Conservation (phyloP, 2,113 vertebrate species). For the Callorhinus ursinus region DNA sequence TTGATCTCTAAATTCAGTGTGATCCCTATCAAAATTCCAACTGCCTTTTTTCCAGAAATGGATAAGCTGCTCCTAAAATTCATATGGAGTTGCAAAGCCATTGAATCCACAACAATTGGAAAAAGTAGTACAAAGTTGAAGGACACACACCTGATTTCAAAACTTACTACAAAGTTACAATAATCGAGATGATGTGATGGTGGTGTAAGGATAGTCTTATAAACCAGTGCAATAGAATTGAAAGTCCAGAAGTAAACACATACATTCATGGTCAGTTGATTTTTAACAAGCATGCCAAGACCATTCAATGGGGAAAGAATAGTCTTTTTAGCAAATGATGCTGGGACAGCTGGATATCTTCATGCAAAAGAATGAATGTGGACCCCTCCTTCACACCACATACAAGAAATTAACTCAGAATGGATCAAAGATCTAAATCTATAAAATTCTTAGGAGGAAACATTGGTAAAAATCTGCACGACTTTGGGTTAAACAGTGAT, state of each 20-base stretch:
- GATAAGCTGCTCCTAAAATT: background rate
- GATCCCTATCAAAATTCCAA: background rate
- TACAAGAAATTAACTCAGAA: background rate
- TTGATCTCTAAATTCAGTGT: background rate
- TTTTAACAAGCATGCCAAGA: background rate
- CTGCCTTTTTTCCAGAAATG: background rate
- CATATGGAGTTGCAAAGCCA: background rate
- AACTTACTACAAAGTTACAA: background rate
- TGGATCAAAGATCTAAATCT: constrained; percentile 19
- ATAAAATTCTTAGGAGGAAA: constrained; percentile 15
- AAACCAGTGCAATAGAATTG: background rate
- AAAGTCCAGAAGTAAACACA: background rate
- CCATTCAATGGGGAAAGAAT: background rate
- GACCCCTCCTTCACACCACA: background rate
- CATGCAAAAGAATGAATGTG: background rate
- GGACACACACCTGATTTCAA: background rate
- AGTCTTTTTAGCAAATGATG: background rate
- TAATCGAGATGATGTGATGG: background rate
- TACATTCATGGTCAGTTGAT: background rate
- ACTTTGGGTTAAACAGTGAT: background rate
- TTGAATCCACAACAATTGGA: background rate
- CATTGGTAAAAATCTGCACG: background rate
- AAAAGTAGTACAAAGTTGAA: background rate
- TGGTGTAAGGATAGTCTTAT: background rate
- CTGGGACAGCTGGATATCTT: background rate